Base-by-base conservation (phyloP, 2,113 vertebrate species). In the Cnemophilus loriae region DNA sequence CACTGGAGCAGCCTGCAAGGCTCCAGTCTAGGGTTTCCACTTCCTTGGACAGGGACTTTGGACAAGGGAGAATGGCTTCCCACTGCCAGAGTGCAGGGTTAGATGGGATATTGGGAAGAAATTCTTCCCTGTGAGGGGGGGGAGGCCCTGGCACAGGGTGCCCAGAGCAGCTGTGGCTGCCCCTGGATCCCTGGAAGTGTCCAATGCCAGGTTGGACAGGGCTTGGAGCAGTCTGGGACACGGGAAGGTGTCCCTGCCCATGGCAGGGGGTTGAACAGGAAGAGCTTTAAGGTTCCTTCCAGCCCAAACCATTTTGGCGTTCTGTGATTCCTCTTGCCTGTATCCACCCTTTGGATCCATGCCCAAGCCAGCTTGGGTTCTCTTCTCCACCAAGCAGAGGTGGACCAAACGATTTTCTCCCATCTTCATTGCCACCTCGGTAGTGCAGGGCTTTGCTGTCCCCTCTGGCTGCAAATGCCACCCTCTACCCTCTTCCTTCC, bases 161-260 rank as follows among this genome's bases (percentile, higher is more conserved):
- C 13, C 47, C 61, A 61, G 47, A 76, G 70, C 0, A 83, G 70
- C n/a, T 83, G 61, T 3, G 70, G 39, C n/a, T 69, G 63, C 41
- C 26, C 71, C 79, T 56, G 77, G n/a, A 55, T 49, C 49, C 56
- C 49, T 84, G 63, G 22, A 0, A 63, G 32, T 49, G 87, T 0
- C 32, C 71, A 16, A 28, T 41, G 55, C 26, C 47, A 63, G 55
- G 35, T 0, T 63, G 71, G 64, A 14, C 0, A 0, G 16, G 28
- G 28, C 10, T 78, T 1, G 74, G 87, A 83, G 63, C 35, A 27
- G 0, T 15, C 47, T 69, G 70, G 55, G 21, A 15, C 0, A 4
- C 4, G 0, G 41, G 41, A 0, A 83, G n/a, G 15, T 61, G 70
- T 41, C 53, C 30, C 53, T 76, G 61, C 9, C 55, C n/a, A 6